Percentiles rank a stretch among this genome's conserved stretches.
phyloP scores from a whole-genome alignment of 2,888 invertebrate genomes.

The Parascotia fuliginaria region DNA sequence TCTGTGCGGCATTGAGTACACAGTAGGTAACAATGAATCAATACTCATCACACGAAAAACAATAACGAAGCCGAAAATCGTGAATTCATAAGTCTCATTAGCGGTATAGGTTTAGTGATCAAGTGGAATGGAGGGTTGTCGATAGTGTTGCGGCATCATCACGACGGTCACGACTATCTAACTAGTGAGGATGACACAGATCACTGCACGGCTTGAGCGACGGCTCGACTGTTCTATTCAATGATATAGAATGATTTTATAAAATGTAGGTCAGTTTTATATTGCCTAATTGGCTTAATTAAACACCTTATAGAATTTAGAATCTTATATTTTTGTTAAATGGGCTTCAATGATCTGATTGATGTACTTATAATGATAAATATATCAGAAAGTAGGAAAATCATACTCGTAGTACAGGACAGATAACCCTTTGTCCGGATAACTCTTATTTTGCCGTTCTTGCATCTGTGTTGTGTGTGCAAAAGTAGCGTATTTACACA shows the following conservation, averaged over 20 bases:
- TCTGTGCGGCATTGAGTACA: too few species aligned
- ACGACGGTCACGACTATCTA: conserved; percentile 60
- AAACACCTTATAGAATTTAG: too few species aligned
- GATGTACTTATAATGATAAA: too few species aligned
- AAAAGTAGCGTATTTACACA: too few species aligned
- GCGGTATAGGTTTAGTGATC: conserved; percentile 38
- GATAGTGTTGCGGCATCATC: conserved; percentile 48
- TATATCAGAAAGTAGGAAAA: too few species aligned
- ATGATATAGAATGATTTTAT: conserved; percentile 25
- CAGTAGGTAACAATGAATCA: too few species aligned
- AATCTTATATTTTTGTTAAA: too few species aligned
- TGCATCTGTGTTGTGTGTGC: too few species aligned
- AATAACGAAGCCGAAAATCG: conserved; percentile 36
- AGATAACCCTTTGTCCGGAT: too few species aligned
- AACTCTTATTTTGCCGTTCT: too few species aligned
- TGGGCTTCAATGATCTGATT: too few species aligned
- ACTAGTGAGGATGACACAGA: conserved; percentile 63
- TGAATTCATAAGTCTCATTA: conserved; percentile 44
- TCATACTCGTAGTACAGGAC: too few species aligned
- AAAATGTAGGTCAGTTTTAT: conserved; percentile 5
- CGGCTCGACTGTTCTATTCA: conserved; percentile 55
- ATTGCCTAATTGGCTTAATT: not conserved
- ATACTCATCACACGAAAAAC: not conserved
- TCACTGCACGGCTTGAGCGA: conserved; percentile 56
- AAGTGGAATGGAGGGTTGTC: conserved; percentile 15